Evolutionary conservation across 2,113 vertebrate genomes (phyloP).

Genomic region (Zosterops japonicus): DNA sequence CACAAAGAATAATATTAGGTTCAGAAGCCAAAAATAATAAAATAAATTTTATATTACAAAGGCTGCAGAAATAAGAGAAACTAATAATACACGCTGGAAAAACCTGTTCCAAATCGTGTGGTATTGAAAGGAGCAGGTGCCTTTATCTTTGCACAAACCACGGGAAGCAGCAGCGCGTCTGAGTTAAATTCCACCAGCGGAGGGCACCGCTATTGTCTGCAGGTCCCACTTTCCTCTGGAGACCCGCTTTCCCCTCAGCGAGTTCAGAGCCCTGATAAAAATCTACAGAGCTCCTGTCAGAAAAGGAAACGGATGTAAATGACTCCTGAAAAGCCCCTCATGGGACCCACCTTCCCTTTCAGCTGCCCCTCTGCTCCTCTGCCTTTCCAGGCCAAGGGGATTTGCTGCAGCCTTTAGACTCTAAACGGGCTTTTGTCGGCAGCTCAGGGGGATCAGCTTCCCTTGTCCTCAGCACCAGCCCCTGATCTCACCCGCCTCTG

Average conservation of each 20-base stretch:
- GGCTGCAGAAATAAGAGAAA: not conserved
- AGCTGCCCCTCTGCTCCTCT: not conserved
- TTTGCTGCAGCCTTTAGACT: not conserved
- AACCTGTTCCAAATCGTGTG: not conserved
- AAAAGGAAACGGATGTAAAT: not conserved
- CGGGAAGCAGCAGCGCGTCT: not conserved
- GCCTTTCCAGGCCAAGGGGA: not conserved
- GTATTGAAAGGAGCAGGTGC: not conserved
- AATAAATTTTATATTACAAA: not conserved
- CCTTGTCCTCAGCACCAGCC: not conserved
- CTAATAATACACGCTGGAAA: not conserved
- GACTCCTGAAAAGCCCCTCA: not conserved
- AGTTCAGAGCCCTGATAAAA: constrained; percentile 14
- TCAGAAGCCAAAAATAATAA: not conserved
- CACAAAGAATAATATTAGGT: not conserved
- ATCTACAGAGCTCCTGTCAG: not conserved
- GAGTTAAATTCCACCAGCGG: not conserved
- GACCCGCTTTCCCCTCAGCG: not conserved
- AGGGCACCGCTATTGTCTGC: constrained; percentile 38
- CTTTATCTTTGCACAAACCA: not conserved
- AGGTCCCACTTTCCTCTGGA: not conserved
- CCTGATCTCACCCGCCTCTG: not conserved
- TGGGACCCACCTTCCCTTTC: not conserved
- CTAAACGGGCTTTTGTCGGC: not conserved
- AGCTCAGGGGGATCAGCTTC: not conserved